These are phyloP conservation scores for Cosmia trapezina DNA, from an alignment of 2,888 invertebrate species.

Conservation along the genomic window DNA sequence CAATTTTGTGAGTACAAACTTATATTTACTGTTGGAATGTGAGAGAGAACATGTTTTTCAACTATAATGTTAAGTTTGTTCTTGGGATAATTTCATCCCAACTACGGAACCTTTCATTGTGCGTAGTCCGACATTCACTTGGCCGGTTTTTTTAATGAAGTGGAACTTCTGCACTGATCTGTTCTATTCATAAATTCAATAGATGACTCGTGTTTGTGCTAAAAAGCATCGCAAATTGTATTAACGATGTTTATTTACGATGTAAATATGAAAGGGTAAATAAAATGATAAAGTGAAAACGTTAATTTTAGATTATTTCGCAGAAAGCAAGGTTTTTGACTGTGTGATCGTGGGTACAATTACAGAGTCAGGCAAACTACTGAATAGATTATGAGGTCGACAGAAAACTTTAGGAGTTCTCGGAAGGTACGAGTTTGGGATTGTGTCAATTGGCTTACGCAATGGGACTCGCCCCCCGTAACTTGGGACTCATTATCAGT, in stretches of 20 bases:
- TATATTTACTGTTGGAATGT: too few relatives aligned
- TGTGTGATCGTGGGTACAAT: background rate
- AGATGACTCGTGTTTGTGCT: background rate
- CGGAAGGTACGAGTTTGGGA: background rate
- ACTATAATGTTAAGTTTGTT: too few relatives aligned
- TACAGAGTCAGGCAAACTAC: background rate
- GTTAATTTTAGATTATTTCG: background rate
- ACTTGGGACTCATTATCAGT: background rate
- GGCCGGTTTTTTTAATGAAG: too few relatives aligned
- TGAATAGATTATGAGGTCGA: slow-evolving; percentile 1
- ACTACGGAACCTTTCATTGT: too few relatives aligned
- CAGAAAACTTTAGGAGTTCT: background rate
- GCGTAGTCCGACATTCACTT: too few relatives aligned
- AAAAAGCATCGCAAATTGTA: slow-evolving; percentile 26
- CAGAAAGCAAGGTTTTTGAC: background rate
- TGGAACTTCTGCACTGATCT: background rate
- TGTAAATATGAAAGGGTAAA: slow-evolving; percentile 16
- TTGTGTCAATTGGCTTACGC: background rate
- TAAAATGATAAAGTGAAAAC: slow-evolving; percentile 3
- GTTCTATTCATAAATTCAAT: background rate
- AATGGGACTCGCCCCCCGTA: background rate
- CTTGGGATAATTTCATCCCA: too few relatives aligned
- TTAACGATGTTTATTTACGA: slow-evolving; percentile 19
- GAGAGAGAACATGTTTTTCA: too few relatives aligned
- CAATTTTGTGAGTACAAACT: too few relatives aligned